Evolutionary conservation across 2,888 invertebrate species (phyloP).

Genomic region (Steinernema carpocapsae): DNA sequence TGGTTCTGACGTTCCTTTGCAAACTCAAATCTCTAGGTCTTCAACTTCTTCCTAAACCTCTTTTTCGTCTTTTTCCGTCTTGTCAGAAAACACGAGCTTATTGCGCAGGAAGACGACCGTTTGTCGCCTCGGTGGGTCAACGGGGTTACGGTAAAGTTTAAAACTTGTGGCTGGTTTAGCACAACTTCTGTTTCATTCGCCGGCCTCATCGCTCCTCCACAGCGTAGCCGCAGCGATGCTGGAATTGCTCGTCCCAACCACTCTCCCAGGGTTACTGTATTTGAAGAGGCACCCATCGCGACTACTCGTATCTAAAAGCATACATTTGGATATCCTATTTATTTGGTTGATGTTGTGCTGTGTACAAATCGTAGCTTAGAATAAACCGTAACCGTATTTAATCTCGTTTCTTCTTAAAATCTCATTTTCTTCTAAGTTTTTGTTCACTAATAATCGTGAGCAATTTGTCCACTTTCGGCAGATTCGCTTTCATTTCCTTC

Average conservation of each 20-base stretch:
- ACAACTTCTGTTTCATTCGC: slow-evolving; percentile 10
- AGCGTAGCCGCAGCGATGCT: neutral
- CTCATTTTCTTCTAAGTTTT: slow-evolving; percentile 3
- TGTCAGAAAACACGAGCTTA: neutral
- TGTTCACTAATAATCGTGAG: neutral
- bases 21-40: neutral
- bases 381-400: slow-evolving; percentile 30
- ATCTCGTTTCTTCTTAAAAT: neutral
- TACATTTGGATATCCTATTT: neutral
- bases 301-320: slow-evolving; percentile 1
- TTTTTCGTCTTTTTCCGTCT: neutral
- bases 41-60: slow-evolving; percentile 19
- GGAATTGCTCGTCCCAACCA: neutral
- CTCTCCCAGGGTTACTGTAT: neutral
- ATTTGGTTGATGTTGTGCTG: neutral
- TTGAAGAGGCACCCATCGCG: neutral
- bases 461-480: slow-evolving; percentile 26
- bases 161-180: neutral
- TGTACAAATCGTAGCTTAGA: too few species aligned
- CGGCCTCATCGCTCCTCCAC: slow-evolving; percentile 22
- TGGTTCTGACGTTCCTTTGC: neutral
- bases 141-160: neutral
- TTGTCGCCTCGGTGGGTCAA: slow-evolving; percentile 1
- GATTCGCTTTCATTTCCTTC: slow-evolving; percentile 47
- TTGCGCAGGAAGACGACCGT: slow-evolving; percentile 13